Evolutionary conservation across 2,113 vertebrate species (phyloP).

Genomic region (Chauna torquata): DNA sequence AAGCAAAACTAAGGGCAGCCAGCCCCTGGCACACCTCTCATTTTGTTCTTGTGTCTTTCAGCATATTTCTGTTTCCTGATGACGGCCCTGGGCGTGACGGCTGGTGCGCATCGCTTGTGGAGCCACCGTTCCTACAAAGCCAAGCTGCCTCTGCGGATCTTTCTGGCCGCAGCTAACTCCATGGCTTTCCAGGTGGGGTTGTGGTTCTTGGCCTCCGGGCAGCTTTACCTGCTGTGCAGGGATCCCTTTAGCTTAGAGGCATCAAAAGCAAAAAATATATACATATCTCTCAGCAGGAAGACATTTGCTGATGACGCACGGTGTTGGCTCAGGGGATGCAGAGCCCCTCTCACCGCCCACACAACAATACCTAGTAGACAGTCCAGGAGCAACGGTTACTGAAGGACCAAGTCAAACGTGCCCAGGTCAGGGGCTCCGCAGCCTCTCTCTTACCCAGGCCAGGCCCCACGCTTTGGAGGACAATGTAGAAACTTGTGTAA

Average conservation of each 20-base stretch:
- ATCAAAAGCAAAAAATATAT: not conserved
- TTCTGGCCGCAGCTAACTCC: slow-evolving; percentile 83
- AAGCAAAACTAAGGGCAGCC: not conserved
- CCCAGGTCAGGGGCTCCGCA: not conserved
- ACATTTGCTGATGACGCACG: not conserved
- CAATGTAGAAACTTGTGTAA: not conserved
- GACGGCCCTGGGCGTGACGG: slow-evolving; percentile 79
- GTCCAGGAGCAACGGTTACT: not conserved
- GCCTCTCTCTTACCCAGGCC: not conserved
- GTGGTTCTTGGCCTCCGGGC: not conserved
- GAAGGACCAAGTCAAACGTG: not conserved
- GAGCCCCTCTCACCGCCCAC: not conserved
- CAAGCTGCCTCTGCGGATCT: slow-evolving; percentile 82
- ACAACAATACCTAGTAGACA: accelerated
- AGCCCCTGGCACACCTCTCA: not conserved
- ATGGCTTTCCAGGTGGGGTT: slow-evolving; percentile 85
- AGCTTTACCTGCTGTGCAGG: not conserved
- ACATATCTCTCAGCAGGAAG: not conserved
- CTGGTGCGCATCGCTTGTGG: slow-evolving; percentile 81
- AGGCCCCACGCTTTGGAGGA: not conserved
- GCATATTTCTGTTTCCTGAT: slow-evolving; percentile 80
- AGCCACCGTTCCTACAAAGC: slow-evolving; percentile 86
- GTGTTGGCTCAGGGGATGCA: not conserved
- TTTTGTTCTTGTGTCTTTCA: slow-evolving; percentile 70
- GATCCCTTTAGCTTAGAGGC: not conserved